Base-by-base conservation (phyloP, 1,140 invertebrate species). In the Bacillus rossius region DNA sequence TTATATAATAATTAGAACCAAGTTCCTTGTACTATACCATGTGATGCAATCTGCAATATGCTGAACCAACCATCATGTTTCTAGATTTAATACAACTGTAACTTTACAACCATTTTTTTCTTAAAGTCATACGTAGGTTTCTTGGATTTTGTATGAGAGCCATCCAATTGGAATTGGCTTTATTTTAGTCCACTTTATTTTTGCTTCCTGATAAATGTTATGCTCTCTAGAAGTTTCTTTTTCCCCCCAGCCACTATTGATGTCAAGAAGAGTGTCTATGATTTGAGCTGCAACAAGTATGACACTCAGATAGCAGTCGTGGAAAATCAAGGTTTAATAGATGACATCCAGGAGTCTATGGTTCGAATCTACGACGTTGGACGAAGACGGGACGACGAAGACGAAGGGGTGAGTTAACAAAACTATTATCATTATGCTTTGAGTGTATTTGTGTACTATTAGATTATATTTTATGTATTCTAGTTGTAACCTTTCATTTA, bases 351-450 rank as follows among this genome's bases (percentile, higher is more conserved):
- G 73, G 92, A 96, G 73, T 90, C 89, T 8, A 86, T 87, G 55
- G 86, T 92, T 41, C 82, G 88, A 65, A 71, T 94, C 4, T 94
- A 93, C 70, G 89, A 92, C 71, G 88, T 92, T 52, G 88, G 88
- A 1, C 72, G 87, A 50, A 73, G 79, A 61, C 71, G 84, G 56
- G 85, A 87, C 65, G 84, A 86, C 66, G 87, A 90, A 65, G 87
- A 90, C 65, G 86, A 89, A 69, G 80, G 80, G 63, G 81, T 82
- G 60, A 73, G 71, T 69, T 40, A 25, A 10, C 38, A 55, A 40
- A 17, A 42, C 20, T 29, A 22, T 34, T 13, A 34, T 42, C 1
- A 8, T 25, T 2, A 22, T 59, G 59, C 61, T 42, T 42, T 54
- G 55, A 42, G 37, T 25, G 20, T 47, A 58, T 38, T 47, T n/a